phyloP scores from a whole-genome alignment of 2,797 vertebrate species.

The Nothura maculosa region DNA sequence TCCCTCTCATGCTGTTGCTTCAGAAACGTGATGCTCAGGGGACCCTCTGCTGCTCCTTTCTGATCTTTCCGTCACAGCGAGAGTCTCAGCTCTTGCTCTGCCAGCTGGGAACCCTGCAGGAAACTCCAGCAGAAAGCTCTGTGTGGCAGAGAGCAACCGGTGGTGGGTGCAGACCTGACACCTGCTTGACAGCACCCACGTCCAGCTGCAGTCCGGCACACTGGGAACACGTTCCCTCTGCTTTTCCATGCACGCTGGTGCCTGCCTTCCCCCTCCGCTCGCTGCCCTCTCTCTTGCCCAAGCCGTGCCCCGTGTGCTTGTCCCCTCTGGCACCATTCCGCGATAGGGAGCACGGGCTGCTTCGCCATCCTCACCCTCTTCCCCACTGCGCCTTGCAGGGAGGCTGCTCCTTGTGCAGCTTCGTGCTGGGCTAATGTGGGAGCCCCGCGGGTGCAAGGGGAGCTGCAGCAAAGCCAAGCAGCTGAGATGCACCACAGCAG shows the following conservation, averaged over 20 bases:
- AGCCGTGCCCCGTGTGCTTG: constrained; percentile 8
- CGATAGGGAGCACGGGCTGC: neutral
- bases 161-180: neutral
- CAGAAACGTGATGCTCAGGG: neutral
- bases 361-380: constrained; percentile 1
- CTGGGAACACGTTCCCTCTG: neutral
- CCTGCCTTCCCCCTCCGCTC: neutral
- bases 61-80: neutral
- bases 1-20: neutral
- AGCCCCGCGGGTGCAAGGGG: neutral
- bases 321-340: neutral
- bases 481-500: neutral
- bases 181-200: neutral
- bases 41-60: neutral
- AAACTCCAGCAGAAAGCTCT: neutral
- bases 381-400: neutral
- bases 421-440: neutral
- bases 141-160: neutral
- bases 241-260: too few relatives aligned
- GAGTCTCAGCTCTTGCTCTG: neutral
- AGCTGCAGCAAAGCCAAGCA: neutral
- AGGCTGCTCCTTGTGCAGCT: neutral
- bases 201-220: neutral
- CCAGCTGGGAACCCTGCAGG: neutral
- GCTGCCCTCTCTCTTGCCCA: neutral